Conservation (phyloP, 1,140 invertebrate genomes). For the Leptestheria dahalacensis region DNA sequence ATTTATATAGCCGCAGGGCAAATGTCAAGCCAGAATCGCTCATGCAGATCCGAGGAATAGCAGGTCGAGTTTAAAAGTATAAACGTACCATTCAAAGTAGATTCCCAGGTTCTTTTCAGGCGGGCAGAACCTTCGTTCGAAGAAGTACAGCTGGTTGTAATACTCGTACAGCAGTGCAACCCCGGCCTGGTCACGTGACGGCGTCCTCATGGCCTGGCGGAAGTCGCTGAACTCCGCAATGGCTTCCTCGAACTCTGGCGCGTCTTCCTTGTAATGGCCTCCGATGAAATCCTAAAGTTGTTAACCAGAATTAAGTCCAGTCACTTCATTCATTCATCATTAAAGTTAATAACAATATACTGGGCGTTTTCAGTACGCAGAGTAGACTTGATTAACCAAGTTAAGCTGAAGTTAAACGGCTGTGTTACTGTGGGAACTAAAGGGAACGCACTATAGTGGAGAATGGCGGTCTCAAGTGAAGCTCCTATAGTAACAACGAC, state of each 20-base stretch:
- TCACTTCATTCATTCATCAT: too few species aligned
- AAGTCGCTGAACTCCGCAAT: constrained; percentile 80
- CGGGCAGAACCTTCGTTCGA: constrained; percentile 87
- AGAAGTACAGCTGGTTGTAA: constrained; percentile 86
- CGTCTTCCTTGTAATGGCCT: constrained; percentile 88
- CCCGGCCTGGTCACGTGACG: constrained; percentile 67
- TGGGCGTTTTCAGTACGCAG: too few species aligned
- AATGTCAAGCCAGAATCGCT: too few species aligned
- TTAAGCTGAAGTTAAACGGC: too few species aligned
- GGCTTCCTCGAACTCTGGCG: constrained; percentile 62
- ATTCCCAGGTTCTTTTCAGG: constrained; percentile 73
- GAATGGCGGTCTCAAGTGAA: too few species aligned
- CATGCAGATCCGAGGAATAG: too few species aligned
- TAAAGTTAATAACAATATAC: background rate
- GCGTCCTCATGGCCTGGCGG: constrained; percentile 81
- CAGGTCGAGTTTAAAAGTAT: background rate
- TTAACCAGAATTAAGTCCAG: constrained; percentile 21
- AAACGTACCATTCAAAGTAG: constrained; percentile 79
- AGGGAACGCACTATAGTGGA: too few species aligned
- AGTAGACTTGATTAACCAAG: too few species aligned
- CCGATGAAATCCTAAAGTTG: constrained; percentile 68
- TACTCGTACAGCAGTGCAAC: constrained; percentile 79
- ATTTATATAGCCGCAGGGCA: too few species aligned
- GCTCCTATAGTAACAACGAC: too few species aligned
- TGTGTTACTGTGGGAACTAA: too few species aligned